These are phyloP conservation scores for Drosophila micromelanica DNA, from an alignment of 1,140 invertebrate genomes.

Conservation along the genomic window DNA sequence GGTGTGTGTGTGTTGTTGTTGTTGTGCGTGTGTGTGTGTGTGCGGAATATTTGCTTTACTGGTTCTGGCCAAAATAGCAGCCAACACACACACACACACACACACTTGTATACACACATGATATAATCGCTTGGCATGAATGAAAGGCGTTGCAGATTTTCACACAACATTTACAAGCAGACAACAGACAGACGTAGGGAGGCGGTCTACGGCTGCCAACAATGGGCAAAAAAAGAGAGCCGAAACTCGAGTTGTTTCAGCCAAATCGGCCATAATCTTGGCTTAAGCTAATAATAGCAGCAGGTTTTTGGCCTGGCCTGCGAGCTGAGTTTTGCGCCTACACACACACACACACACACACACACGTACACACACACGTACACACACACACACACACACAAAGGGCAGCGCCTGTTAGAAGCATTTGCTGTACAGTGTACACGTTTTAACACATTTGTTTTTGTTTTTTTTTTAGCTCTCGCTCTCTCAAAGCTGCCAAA, in stretches of 20 bases:
- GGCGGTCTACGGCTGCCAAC: constrained; percentile 10
- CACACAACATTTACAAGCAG: constrained; percentile 43
- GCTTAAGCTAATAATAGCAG: constrained; percentile 79
- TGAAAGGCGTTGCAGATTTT: constrained; percentile 72
- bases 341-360: constrained; percentile 40
- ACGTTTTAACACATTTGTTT: constrained; percentile 33
- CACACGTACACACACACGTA: background rate
- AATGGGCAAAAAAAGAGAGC: constrained; percentile 32
- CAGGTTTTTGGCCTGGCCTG: constrained; percentile 70
- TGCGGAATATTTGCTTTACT: constrained; percentile 47
- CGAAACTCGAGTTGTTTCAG: constrained; percentile 41
- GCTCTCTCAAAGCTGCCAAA: constrained; percentile 34
- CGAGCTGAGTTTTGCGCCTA: constrained; percentile 53
- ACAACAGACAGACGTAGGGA: background rate
- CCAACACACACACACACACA: constrained; percentile 56
- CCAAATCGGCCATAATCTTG: constrained; percentile 77
- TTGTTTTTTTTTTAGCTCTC: background rate
- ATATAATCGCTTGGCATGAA: constrained; percentile 73
- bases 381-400: constrained; percentile 27
- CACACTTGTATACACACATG: constrained; percentile 25
- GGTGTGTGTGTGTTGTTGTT: constrained; percentile 28
- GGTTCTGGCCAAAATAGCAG: constrained; percentile 73
- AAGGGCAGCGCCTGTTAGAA: constrained; percentile 56
- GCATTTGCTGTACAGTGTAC: constrained; percentile 29
- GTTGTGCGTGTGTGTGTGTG: constrained; percentile 28